A percentile compares a stretch with the other conserved stretches of the same genome.
phyloP scores from a whole-genome alignment of 2,888 invertebrate species.

The Matsumyia berberina region DNA sequence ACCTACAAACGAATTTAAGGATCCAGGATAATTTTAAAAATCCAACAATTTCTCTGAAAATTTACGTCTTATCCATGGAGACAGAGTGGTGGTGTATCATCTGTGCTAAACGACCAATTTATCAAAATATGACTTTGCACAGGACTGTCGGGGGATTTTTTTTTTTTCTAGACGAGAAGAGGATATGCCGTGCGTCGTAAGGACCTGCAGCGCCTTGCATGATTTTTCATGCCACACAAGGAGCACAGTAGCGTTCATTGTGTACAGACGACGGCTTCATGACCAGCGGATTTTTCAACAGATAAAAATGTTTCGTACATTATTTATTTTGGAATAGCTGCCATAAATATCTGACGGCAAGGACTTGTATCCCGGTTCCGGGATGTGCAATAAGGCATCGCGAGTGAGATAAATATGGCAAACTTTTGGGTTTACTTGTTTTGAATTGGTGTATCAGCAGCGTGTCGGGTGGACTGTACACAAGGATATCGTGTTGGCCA shows the following conservation, averaged over 20 bases:
- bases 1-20: conserved; percentile 41
- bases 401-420: conserved; percentile 56
- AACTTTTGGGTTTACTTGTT: conserved; percentile 65
- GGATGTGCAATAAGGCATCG: conserved; percentile 64
- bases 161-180: conserved; percentile 19
- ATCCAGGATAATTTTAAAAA: conserved; percentile 50
- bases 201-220: conserved; percentile 52
- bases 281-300: conserved; percentile 58
- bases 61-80: conserved; percentile 73
- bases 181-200: conserved; percentile 36
- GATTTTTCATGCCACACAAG: conserved; percentile 68
- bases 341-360: conserved; percentile 74
- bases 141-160: conserved; percentile 15
- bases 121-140: conserved; percentile 74
- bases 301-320: conserved; percentile 71
- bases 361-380: conserved; percentile 53
- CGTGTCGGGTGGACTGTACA: conserved; percentile 22
- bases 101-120: conserved; percentile 76
- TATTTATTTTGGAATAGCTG: conserved; percentile 68
- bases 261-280: background rate
- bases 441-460: conserved; percentile 17
- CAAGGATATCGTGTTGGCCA: conserved; percentile 45
- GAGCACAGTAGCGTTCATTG: conserved; percentile 34
- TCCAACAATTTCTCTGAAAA: conserved; percentile 64
- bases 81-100: conserved; percentile 72